Percentiles rank a stretch among this genome's conserved stretches.
These are phyloP conservation scores for Gobiocypris rarus DNA, from an alignment of 2,113 vertebrate genomes.

Conservation along the genomic window DNA sequence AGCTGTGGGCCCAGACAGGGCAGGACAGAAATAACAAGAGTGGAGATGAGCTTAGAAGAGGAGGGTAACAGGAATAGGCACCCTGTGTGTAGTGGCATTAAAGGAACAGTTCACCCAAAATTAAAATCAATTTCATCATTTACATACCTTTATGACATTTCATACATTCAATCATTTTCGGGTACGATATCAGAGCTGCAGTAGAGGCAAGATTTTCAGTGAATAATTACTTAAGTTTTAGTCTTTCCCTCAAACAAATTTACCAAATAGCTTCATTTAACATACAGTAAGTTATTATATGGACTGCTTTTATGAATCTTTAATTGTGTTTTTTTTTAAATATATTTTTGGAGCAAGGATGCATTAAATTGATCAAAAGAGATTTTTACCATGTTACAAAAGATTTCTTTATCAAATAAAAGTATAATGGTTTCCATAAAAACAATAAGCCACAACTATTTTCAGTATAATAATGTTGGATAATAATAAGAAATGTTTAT, in stretches of 20 bases:
- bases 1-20: conserved; percentile 55
- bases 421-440: too few relatives aligned
- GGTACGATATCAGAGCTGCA: background rate
- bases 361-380: too few relatives aligned
- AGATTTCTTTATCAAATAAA: too few relatives aligned
- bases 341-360: too few relatives aligned
- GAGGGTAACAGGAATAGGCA: background rate
- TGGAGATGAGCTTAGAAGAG: conserved; percentile 31
- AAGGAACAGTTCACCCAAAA: background rate
- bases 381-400: too few relatives aligned
- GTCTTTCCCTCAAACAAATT: background rate
- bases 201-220: too few relatives aligned
- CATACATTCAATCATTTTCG: background rate
- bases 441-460: too few relatives aligned
- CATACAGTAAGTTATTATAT: background rate
- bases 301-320: too few relatives aligned
- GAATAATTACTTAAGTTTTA: background rate
- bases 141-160: background rate
- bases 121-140: background rate
- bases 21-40: conserved; percentile 46
- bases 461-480: too few relatives aligned
- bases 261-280: background rate
- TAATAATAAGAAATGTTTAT: too few relatives aligned
- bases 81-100: background rate
- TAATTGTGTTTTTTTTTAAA: too few relatives aligned